These are phyloP conservation scores for Notechis scutatus DNA, from an alignment of 2,113 vertebrate genomes.

Conservation along the genomic window DNA sequence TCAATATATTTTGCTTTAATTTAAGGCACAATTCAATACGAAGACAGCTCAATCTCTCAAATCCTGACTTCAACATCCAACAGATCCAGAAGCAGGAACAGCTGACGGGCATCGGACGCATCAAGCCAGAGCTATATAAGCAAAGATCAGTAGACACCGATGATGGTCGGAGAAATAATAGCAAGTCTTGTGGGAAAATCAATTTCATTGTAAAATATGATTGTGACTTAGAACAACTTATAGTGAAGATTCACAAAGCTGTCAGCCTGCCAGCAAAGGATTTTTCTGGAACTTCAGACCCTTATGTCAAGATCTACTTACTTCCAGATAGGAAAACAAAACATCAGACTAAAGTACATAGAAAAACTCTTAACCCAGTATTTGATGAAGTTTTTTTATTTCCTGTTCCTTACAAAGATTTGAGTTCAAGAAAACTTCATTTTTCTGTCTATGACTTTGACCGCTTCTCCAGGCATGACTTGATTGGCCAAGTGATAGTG, in stretches of 20 bases:
- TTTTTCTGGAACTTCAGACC: slow-evolving; percentile 97
- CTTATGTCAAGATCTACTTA: slow-evolving; percentile 97
- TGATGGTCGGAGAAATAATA: slow-evolving; percentile 77
- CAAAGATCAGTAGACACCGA: slow-evolving; percentile 92
- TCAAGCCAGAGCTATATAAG: slow-evolving; percentile 97
- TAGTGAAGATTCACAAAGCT: slow-evolving; percentile 97
- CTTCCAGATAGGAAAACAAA: slow-evolving; percentile 96
- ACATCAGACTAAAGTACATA: slow-evolving; percentile 98
- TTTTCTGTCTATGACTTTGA: slow-evolving; percentile 99
- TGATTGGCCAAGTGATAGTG: slow-evolving; percentile 96
- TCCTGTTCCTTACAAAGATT: slow-evolving; percentile 91
- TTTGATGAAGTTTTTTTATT: slow-evolving; percentile 99
- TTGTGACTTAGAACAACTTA: slow-evolving; percentile 94
- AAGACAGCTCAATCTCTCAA: slow-evolving; percentile 94
- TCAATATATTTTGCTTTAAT: slow-evolving; percentile 29
- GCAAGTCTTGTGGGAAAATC: slow-evolving; percentile 86
- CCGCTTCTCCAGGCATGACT: slow-evolving; percentile 95
- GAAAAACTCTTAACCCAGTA: slow-evolving; percentile 95
- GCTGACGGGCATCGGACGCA: slow-evolving; percentile 85
- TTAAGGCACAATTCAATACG: slow-evolving; percentile 90
- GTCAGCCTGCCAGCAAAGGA: slow-evolving; percentile 95
- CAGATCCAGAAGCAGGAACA: slow-evolving; percentile 97
- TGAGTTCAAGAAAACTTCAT: slow-evolving; percentile 91
- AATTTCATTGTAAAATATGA: slow-evolving; percentile 96
- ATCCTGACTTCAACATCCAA: slow-evolving; percentile 95